phyloP scores from a whole-genome alignment of 1,140 invertebrate genomes.

The Oreohelix idahoensis region DNA sequence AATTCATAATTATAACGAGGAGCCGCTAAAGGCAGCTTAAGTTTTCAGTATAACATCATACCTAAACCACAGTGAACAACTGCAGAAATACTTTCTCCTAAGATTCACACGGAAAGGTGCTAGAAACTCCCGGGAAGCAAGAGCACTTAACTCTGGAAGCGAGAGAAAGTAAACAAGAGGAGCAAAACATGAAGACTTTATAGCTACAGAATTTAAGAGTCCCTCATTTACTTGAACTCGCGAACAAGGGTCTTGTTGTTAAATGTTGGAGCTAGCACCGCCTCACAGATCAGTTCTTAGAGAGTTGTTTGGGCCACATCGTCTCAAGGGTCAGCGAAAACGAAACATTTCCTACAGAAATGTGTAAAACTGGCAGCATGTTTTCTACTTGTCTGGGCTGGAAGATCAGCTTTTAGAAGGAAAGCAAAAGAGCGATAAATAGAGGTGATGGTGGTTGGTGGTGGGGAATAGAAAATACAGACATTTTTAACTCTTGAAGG shows the following conservation, averaged over 20 bases:
- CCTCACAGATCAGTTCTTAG: background rate
- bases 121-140: background rate
- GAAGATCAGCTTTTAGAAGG: too few relatives aligned
- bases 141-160: conserved; percentile 1
- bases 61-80: background rate
- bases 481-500: too few relatives aligned
- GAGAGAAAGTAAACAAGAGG: background rate
- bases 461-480: too few relatives aligned
- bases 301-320: background rate
- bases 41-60: too few relatives aligned
- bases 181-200: background rate
- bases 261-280: background rate
- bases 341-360: background rate
- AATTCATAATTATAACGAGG: too few relatives aligned
- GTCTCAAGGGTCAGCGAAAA: background rate
- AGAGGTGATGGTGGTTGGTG: too few relatives aligned
- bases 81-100: background rate
- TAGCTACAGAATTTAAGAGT: background rate
- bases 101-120: background rate
- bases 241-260: background rate
- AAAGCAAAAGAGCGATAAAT: too few relatives aligned
- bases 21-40: too few relatives aligned
- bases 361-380: too few relatives aligned
- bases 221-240: background rate
- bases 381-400: too few relatives aligned